A percentile compares a stretch with the other conserved stretches of the same genome.
Conservation (phyloP, 2,797 vertebrate genomes). For the Spinus olivaceus region DNA sequence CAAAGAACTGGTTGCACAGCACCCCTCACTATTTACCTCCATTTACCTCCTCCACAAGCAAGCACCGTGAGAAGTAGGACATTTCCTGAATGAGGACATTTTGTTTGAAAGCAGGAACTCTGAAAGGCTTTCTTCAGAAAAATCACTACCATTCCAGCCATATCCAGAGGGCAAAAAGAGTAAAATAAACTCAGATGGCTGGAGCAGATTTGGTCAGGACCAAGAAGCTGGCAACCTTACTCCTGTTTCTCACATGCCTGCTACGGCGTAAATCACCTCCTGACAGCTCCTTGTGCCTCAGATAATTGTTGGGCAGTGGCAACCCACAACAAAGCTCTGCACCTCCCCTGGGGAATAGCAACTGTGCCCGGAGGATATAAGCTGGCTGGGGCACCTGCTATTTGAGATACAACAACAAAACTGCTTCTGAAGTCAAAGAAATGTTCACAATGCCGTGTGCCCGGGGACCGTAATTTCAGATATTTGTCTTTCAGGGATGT, state of each 20-base stretch:
- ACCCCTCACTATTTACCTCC: neutral
- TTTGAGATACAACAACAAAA: neutral
- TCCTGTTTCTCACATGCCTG: neutral
- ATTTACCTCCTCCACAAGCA: neutral
- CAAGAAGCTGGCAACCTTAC: slow-evolving; percentile 12
- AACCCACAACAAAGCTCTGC: slow-evolving; percentile 41
- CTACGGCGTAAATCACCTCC: slow-evolving; percentile 22
- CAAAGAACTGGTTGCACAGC: slow-evolving; percentile 17
- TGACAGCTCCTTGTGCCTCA: slow-evolving; percentile 34
- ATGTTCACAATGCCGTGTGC: neutral
- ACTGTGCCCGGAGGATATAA: neutral
- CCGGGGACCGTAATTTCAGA: neutral
- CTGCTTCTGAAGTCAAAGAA: slow-evolving; percentile 13
- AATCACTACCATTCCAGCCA: slow-evolving; percentile 2
- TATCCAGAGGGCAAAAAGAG: slow-evolving; percentile 29
- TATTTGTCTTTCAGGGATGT: neutral
- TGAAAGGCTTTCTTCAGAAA: slow-evolving; percentile 23
- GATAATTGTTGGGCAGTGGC: slow-evolving; percentile 32
- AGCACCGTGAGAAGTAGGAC: neutral
- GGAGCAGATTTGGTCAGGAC: slow-evolving; percentile 23
- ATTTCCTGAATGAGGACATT: slow-evolving; percentile 8
- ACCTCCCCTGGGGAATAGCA: neutral
- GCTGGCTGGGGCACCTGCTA: slow-evolving; percentile 35
- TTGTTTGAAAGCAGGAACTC: slow-evolving; percentile 8
- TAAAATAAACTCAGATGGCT: slow-evolving; percentile 42